phyloP scores from a whole-genome alignment of 2,113 vertebrate genomes.

The Zosterops pallidus region DNA sequence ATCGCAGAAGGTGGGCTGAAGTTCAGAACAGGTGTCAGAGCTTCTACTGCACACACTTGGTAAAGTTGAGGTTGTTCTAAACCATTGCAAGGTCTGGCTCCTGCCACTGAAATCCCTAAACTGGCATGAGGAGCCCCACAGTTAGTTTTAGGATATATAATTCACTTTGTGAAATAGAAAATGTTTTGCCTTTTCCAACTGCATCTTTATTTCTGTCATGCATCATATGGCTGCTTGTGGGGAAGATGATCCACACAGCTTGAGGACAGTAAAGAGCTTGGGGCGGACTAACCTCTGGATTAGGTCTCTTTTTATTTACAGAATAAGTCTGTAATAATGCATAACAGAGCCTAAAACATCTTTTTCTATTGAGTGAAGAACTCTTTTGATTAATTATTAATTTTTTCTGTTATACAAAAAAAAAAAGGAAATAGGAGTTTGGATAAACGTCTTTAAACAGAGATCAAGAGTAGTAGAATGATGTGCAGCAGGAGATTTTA shows the following conservation, averaged over 20 bases:
- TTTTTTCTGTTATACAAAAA: neutral
- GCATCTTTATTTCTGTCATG: conserved; percentile 22
- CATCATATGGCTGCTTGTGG: neutral
- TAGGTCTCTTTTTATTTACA: neutral
- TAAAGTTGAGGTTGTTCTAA: neutral
- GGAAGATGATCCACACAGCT: neutral
- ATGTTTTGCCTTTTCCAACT: neutral
- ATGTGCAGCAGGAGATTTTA: conserved; percentile 12
- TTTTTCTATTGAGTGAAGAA: neutral
- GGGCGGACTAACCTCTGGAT: neutral
- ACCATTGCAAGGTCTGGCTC: neutral
- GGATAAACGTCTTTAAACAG: conserved; percentile 40
- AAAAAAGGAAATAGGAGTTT: conserved; percentile 21
- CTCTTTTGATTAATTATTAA: neutral
- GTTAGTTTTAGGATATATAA: neutral
- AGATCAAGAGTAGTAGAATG: conserved; percentile 31
- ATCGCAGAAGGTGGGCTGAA: neutral
- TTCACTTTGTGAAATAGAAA: neutral
- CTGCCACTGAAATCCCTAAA: neutral
- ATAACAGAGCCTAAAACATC: neutral
- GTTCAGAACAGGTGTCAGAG: neutral
- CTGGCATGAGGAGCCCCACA: neutral
- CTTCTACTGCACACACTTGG: neutral
- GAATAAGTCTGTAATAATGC: neutral
- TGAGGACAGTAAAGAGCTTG: neutral